Evolutionary conservation across 2,113 vertebrate species (phyloP).

Genomic region (Rattus rattus): DNA sequence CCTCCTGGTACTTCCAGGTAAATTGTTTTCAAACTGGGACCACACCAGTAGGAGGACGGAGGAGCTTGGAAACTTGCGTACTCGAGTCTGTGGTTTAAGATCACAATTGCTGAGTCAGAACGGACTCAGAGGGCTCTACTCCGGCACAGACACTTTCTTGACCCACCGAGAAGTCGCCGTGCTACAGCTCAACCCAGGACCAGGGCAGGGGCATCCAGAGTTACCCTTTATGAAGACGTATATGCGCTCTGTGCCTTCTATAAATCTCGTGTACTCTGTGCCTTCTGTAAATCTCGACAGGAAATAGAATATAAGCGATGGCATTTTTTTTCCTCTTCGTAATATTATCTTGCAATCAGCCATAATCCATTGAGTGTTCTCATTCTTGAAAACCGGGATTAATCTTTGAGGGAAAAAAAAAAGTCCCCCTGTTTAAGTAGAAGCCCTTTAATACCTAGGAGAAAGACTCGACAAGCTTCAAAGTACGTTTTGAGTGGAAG

Average conservation of each 20-base stretch:
- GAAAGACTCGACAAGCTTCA: slow-evolving; percentile 50
- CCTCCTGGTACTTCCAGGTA: background rate
- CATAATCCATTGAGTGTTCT: background rate
- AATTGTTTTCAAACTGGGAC: slow-evolving; percentile 52
- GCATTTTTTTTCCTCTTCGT: background rate
- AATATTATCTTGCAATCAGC: background rate
- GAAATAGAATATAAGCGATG: background rate
- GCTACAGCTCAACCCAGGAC: background rate
- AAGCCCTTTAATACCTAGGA: slow-evolving; percentile 15
- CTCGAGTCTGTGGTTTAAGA: slow-evolving; percentile 19
- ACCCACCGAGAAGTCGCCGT: background rate
- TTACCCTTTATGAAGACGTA: background rate
- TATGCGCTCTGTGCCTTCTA: background rate
- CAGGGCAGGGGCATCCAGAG: background rate
- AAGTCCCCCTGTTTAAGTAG: background rate
- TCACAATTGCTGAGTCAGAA: background rate
- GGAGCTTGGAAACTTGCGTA: slow-evolving; percentile 17
- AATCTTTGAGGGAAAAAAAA: background rate
- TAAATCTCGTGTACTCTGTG: background rate
- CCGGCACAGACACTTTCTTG: background rate
- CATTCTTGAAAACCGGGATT: slow-evolving; percentile 22
- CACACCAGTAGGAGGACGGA: background rate
- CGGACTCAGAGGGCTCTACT: background rate
- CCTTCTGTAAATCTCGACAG: background rate
- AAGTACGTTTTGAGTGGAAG: slow-evolving; percentile 49